These are phyloP conservation scores for Procambarus clarkii DNA, from an alignment of 1,140 invertebrate genomes.

Conservation along the genomic window DNA sequence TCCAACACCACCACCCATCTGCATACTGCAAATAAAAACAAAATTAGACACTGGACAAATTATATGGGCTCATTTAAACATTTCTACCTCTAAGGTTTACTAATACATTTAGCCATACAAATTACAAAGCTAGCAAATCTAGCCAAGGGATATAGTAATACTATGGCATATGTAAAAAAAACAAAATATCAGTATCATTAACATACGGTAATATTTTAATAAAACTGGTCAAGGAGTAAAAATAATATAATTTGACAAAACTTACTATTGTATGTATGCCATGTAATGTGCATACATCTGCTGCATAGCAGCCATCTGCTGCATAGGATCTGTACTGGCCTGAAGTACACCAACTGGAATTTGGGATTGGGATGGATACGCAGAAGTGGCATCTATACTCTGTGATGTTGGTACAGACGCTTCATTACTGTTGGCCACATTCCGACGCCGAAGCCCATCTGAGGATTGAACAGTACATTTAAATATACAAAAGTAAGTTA, in stretches of 20 bases:
- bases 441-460: constrained; percentile 17
- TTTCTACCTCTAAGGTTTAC: too few species aligned
- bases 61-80: too few species aligned
- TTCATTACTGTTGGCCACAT: not conserved
- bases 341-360: constrained; percentile 20
- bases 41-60: too few species aligned
- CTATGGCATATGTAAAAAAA: too few species aligned
- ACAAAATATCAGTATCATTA: too few species aligned
- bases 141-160: too few species aligned
- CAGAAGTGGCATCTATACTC: constrained; percentile 25
- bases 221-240: not conserved
- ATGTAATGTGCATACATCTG: constrained; percentile 61
- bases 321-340: constrained; percentile 42
- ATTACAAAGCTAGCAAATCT: too few species aligned
- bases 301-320: constrained; percentile 55
- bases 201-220: too few species aligned
- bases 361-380: constrained; percentile 21
- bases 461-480: not conserved
- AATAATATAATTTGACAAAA: not conserved
- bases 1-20: constrained; percentile 51
- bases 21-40: constrained; percentile 34
- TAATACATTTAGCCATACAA: too few species aligned
- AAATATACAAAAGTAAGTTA: too few species aligned
- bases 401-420: not conserved
- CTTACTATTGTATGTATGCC: constrained; percentile 63